Base-by-base conservation (phyloP, 1,140 invertebrate genomes). In the Oedothorax gibbosus region DNA sequence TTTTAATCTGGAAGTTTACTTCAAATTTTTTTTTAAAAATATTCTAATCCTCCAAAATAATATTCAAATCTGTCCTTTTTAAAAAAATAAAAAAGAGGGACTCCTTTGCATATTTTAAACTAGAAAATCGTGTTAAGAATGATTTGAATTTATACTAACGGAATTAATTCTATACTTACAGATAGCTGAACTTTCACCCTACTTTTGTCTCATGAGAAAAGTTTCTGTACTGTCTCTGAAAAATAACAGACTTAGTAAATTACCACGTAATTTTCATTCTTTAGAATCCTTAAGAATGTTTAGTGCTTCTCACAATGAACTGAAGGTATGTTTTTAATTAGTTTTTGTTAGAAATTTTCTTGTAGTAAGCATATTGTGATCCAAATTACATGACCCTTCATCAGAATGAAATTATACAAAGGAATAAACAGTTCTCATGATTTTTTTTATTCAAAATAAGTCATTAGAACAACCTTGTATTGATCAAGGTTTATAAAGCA, bases 151-250 rank as follows among this genome's bases (percentile, higher is more conserved):
- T 56, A 73, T n/a, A 73, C 9, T 73, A 20, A 73, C 15, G 9
- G 18, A 18, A 73, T 18, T 20, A n/a, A 73, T 72, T 71, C 2
- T 71, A 11, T 9, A 14, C 64, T 68, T 72, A 15, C 50, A 85
- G 83, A 78, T 85, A 15, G 12, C n/a, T 18, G 18, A 14, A 49
- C 68, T 85, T 60, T 78, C 83, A 64, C 83, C 83, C 0, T 78
- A 85, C 50, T 85, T 85, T 79, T 85, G 83, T 49, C 57, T 78
- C 5, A 78, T 85, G 75, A 85, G 79, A 57, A 78, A 79, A 18
- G 56, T 85, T 10, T 71, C 51, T 65, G 66, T 78, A 20, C 64
- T 85, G 50, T 78, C 75, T 18, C 14, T 85, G n/a, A 85, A 78
- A 64, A 21, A 51, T 15, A 85, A 85, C 54, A 72, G 15, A n/a